Conservation (phyloP, 1,140 invertebrate genomes). For the Leptinotarsa lineolata region DNA sequence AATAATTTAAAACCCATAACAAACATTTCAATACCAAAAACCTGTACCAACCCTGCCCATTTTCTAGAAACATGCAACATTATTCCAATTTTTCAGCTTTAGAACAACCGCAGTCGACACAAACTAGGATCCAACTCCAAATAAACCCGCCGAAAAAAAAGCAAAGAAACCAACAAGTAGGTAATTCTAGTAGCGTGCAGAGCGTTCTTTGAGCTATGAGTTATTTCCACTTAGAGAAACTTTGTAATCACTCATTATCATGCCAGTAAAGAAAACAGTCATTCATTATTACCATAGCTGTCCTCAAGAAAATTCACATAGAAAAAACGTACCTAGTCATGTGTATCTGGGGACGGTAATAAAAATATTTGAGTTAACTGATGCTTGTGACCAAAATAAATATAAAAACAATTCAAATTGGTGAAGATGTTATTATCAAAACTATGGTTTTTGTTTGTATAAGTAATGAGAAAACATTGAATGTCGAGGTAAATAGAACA, state of each 20-base stretch:
- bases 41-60: background rate
- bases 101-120: background rate
- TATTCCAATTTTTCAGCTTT: background rate
- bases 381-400: no score
- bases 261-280: background rate
- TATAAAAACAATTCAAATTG: no score
- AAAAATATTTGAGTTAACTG: no score
- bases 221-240: background rate
- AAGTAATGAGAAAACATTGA: no score
- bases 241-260: background rate
- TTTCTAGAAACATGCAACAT: background rate
- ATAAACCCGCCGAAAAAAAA: background rate
- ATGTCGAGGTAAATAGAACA: no score
- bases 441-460: no score
- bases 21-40: background rate
- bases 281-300: background rate
- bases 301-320: no score
- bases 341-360: no score
- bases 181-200: background rate
- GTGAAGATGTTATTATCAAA: no score
- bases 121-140: background rate
- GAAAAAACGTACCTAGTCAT: no score
- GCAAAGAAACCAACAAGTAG: conserved; percentile 5
- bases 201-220: background rate
- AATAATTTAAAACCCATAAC: background rate